Evolutionary conservation across 2,888 invertebrate genomes (phyloP).

Genomic region (Asteroscopus sphinx): DNA sequence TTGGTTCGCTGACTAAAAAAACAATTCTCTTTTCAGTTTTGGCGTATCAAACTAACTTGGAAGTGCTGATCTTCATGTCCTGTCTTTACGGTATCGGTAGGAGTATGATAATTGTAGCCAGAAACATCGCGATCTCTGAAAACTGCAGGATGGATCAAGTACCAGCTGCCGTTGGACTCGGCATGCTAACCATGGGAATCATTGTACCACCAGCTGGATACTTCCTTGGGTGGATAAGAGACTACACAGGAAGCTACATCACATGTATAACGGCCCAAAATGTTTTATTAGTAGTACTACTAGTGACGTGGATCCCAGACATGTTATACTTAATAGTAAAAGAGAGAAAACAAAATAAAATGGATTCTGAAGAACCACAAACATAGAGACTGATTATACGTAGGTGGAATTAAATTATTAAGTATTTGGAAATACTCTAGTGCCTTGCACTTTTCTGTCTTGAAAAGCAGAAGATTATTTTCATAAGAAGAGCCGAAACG

Average conservation of each 20-base stretch:
- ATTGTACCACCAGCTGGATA: conserved; percentile 92
- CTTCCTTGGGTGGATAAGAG: conserved; percentile 91
- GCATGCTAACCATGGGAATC: conserved; percentile 93
- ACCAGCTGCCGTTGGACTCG: conserved; percentile 92
- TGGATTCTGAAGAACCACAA: conserved; percentile 64
- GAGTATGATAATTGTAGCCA: conserved; percentile 93
- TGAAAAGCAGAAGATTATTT: conserved; percentile 30
- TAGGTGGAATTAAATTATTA: conserved; percentile 33
- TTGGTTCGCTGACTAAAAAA: conserved; percentile 10
- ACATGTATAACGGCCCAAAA: conserved; percentile 91
- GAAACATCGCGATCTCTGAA: conserved; percentile 92
- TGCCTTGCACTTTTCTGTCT: conserved; percentile 29
- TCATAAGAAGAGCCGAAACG: conserved; percentile 22
- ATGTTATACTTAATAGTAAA: conserved; percentile 79
- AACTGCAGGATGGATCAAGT: conserved; percentile 90
- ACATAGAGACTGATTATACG: conserved; percentile 57
- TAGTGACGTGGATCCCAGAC: conserved; percentile 90
- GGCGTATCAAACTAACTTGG: conserved; percentile 90
- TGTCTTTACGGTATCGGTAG: conserved; percentile 92
- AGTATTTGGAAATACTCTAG: conserved; percentile 50
- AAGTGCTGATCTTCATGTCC: conserved; percentile 87
- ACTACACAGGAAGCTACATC: conserved; percentile 91
- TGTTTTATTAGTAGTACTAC: conserved; percentile 85
- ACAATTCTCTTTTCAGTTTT: conserved; percentile 83
- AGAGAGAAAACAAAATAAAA: conserved; percentile 70